Evolutionary conservation across 1,140 invertebrate species (phyloP), one percentile per base, ranked within the genome.

Genomic region (Drosophila nigrodunni): DNA sequence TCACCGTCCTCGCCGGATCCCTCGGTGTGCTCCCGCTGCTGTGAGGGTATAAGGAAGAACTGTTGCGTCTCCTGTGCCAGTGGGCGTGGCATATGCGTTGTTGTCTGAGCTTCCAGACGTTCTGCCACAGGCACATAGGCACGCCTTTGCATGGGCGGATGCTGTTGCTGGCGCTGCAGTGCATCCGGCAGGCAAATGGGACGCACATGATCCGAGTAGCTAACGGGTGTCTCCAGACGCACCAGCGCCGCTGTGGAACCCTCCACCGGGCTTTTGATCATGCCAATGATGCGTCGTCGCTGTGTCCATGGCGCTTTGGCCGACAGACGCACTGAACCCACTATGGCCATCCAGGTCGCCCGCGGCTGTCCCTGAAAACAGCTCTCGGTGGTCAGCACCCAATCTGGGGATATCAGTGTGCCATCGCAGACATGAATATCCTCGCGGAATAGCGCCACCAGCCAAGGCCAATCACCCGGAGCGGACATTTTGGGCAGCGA

Each of bases 401-500:
- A 98, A 64, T 95, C 95, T 0, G 95, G 94, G 7, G 96, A 95
- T 21, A 94, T 93, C 3, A 98, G 93, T 7, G 96, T 97, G 1
- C 95, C 97, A 91, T 98, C 97, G 91, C 97, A 98, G 7, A 97
- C 96, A 85, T 98, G 97, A 41, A 96, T 95, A 71, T 97, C 95
- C 82, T 97, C 95, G 81, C 97, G 96, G 74, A 97, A 95, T 0
- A 98, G 93, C 7, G 96, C 95, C 11, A 95, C 96, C 87, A 97
- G 95, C 97, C 97, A 98, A 11, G 97, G 97, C 97, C 97, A 98
- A 83, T 98, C 96, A 2, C 96, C 96, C 2, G 95, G 95, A 3
- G 93, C 93, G 4, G 96, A 94, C 89, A 96, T 95, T 89, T 96
- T 96, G 39, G 94, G 93, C 43, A 97, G 90, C 30, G 88, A 92